These are phyloP conservation scores for Ceratoteleas bidentatus DNA, from an alignment of 1,140 invertebrate genomes.

Conservation along the genomic window DNA sequence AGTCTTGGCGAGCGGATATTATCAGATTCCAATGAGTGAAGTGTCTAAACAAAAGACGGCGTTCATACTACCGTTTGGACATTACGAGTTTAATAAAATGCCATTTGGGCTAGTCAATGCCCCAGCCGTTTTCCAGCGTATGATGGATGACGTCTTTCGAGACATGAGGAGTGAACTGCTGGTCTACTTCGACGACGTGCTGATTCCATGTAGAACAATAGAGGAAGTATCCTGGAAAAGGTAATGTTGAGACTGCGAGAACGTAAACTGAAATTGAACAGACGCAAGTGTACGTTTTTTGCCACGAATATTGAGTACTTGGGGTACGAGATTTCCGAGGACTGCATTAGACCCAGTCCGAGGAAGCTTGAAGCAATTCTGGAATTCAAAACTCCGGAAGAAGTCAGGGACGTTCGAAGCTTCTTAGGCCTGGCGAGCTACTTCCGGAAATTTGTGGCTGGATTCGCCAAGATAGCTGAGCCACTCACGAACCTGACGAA, in stretches of 20 bases:
- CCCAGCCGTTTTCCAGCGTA: slow-evolving; percentile 69
- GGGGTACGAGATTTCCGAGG: not conserved
- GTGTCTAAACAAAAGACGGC: slow-evolving; percentile 54
- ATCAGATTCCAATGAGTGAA: slow-evolving; percentile 67
- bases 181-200: slow-evolving; percentile 73
- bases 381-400: not conserved
- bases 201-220: not conserved
- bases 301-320: not conserved
- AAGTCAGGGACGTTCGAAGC: not conserved
- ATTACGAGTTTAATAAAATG: slow-evolving; percentile 69
- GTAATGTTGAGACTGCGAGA: not conserved
- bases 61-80: slow-evolving; percentile 70
- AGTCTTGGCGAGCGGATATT: slow-evolving; percentile 69
- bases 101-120: slow-evolving; percentile 72
- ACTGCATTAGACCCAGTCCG: not conserved
- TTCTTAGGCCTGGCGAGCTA: not conserved
- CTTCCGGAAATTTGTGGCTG: not conserved
- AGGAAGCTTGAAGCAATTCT: not conserved
- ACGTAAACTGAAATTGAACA: not conserved
- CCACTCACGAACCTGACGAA: not conserved
- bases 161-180: slow-evolving; percentile 52
- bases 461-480: not conserved
- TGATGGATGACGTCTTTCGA: slow-evolving; percentile 74
- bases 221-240: not conserved
- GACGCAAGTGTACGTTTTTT: not conserved